These are phyloP conservation scores for Falco novaeseelandiae DNA, from an alignment of 2,797 vertebrate genomes.

Conservation along the genomic window DNA sequence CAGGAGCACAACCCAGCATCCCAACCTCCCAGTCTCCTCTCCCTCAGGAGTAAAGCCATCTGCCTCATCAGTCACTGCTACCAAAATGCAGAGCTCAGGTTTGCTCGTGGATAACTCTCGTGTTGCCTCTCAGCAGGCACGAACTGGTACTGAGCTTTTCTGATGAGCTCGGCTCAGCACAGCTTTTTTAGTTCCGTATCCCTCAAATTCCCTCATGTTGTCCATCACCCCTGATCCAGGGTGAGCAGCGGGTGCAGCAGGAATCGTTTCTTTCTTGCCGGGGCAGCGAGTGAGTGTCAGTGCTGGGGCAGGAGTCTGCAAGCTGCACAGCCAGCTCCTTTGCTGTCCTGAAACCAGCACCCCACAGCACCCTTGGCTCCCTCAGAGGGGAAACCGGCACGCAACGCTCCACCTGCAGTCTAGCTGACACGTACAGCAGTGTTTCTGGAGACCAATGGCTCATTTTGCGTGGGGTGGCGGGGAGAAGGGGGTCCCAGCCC, in stretches of 20 bases:
- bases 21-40: accelerated
- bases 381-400: not conserved
- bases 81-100: not conserved
- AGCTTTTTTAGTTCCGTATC: not conserved
- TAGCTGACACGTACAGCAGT: not conserved
- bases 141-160: not conserved
- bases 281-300: accelerated
- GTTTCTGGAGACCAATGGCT: accelerated
- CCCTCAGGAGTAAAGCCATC: not conserved
- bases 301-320: not conserved
- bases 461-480: accelerated
- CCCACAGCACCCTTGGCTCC: accelerated
- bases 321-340: not conserved
- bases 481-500: not conserved
- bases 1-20: not conserved
- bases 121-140: not conserved
- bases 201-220: accelerated
- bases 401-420: not conserved
- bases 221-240: not conserved
- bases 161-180: accelerated
- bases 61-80: accelerated
- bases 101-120: accelerated
- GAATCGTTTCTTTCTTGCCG: not conserved
- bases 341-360: not conserved
- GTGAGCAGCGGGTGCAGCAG: accelerated